Conservation (phyloP, 2,113 vertebrate species). For the Polyodon spathula region DNA sequence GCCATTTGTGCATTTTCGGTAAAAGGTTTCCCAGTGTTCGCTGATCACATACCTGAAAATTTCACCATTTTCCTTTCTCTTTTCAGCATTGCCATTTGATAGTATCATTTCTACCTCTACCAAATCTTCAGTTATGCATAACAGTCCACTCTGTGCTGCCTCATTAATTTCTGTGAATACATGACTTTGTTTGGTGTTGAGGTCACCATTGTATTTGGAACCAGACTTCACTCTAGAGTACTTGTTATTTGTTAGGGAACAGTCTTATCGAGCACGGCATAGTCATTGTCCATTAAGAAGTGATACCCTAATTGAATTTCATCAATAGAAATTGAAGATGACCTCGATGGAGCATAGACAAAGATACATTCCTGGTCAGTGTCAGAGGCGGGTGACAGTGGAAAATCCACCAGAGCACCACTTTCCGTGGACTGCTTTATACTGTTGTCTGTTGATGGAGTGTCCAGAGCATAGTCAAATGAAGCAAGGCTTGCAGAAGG, state of each 20-base stretch:
- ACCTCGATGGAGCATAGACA: too few species aligned
- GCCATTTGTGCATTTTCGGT: slow-evolving; percentile 8
- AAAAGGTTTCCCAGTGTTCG: slow-evolving; percentile 16
- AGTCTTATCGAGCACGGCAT: slow-evolving; percentile 12
- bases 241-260: too few species aligned
- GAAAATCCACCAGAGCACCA: too few species aligned
- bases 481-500: too few species aligned
- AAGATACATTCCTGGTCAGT: too few species aligned
- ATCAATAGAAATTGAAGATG: slow-evolving; percentile 13
- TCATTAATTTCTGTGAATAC: slow-evolving; percentile 6
- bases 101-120: slow-evolving; percentile 15
- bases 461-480: too few species aligned
- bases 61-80: slow-evolving; percentile 14
- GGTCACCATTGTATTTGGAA: too few species aligned
- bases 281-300: background rate
- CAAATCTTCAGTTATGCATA: slow-evolving; percentile 7
- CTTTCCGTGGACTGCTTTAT: too few species aligned
- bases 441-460: too few species aligned
- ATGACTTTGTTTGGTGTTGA: background rate
- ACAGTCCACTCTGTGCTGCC: slow-evolving; percentile 5
- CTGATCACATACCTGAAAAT: slow-evolving; percentile 13
- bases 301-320: slow-evolving; percentile 8
- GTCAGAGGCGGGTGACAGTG: too few species aligned
- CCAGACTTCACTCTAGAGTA: too few species aligned
- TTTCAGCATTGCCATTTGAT: slow-evolving; percentile 11